These are phyloP conservation scores for Meteorus sp. DNA, from an alignment of 1,140 invertebrate genomes.

Conservation along the genomic window DNA sequence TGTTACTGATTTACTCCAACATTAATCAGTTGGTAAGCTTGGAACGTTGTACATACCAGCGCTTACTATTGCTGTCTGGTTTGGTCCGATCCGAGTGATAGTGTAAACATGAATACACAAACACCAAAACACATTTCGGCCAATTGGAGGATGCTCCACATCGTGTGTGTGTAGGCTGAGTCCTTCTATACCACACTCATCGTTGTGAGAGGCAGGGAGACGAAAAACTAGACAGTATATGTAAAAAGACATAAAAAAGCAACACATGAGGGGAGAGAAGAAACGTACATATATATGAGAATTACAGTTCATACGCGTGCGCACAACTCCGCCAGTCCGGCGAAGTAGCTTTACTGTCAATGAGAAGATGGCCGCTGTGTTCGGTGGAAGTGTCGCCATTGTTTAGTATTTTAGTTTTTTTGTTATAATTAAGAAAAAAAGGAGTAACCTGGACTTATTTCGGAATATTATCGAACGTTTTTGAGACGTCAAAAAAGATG, in stretches of 20 bases:
- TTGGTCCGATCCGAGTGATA: no score
- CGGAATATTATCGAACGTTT: slow-evolving; percentile 30
- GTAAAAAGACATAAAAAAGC: background rate
- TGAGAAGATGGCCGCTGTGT: slow-evolving; percentile 55
- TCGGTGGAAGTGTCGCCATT: slow-evolving; percentile 56
- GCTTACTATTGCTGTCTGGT: background rate
- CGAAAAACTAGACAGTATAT: background rate
- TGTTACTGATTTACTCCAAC: background rate
- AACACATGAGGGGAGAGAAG: slow-evolving; percentile 9
- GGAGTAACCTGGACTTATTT: slow-evolving; percentile 19
- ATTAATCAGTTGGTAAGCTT: slow-evolving; percentile 10
- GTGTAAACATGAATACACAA: no score
- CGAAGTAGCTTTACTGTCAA: slow-evolving; percentile 40
- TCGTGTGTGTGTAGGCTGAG: no score
- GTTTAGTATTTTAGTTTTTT: slow-evolving; percentile 53
- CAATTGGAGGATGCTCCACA: no score
- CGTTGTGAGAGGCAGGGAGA: slow-evolving; percentile 17
- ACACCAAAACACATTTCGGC: no score
- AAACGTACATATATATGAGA: slow-evolving; percentile 17
- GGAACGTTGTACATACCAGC: background rate
- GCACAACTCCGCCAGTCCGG: slow-evolving; percentile 35
- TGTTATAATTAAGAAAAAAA: no score
- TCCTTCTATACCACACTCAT: no score
- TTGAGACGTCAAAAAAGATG: slow-evolving; percentile 64
- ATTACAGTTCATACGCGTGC: slow-evolving; percentile 41